Conservation (phyloP, 2,888 invertebrate genomes). For the Euphydryas editha region DNA sequence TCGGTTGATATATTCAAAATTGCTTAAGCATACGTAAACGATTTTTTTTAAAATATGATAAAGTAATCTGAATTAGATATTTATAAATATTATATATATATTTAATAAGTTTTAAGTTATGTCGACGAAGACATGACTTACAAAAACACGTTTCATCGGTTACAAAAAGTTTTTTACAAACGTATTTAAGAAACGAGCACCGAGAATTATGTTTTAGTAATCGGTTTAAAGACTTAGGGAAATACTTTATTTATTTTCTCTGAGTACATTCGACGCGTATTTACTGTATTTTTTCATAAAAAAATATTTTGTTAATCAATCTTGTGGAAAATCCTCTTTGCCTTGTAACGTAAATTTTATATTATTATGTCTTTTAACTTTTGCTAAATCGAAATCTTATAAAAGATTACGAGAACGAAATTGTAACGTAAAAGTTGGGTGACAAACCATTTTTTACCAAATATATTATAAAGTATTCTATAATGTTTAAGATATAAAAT, state of each 20-base stretch:
- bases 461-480: too few relatives aligned
- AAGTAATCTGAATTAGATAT: too few relatives aligned
- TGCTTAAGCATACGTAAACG: too few relatives aligned
- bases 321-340: slow-evolving; percentile 29
- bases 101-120: background rate
- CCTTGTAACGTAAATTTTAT: background rate
- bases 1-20: too few relatives aligned
- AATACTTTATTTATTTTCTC: slow-evolving; percentile 27
- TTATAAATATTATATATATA: background rate
- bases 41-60: too few relatives aligned
- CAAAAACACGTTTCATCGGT: slow-evolving; percentile 10
- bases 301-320: slow-evolving; percentile 30
- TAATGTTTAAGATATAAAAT: too few relatives aligned
- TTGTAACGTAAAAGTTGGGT: background rate
- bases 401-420: background rate
- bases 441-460: too few relatives aligned
- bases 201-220: slow-evolving; percentile 31
- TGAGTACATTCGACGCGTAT: slow-evolving; percentile 20
- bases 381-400: slow-evolving; percentile 6
- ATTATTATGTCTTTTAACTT: slow-evolving; percentile 1
- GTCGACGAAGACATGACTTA: background rate
- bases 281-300: slow-evolving; percentile 23
- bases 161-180: too few relatives aligned
- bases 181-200: slow-evolving; percentile 26
- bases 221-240: slow-evolving; percentile 34